These are phyloP conservation scores for Ophion costatus DNA, from an alignment of 2,888 invertebrate genomes.

Conservation along the genomic window DNA sequence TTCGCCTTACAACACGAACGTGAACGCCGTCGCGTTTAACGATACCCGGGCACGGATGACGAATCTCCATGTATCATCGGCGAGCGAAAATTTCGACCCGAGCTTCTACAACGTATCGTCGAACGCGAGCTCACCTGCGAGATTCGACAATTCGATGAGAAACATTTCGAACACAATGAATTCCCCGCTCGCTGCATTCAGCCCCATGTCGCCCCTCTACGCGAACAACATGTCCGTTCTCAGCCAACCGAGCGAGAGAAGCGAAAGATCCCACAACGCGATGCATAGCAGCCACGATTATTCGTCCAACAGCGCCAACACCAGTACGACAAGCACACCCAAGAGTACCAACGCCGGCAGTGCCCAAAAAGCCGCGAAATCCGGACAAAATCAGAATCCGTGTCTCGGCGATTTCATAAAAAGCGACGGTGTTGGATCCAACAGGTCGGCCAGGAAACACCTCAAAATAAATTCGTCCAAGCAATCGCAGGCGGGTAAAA, in stretches of 20 bases:
- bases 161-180: constrained; percentile 52
- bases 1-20: constrained; percentile 25
- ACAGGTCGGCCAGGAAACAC: constrained; percentile 51
- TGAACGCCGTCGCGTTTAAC: constrained; percentile 25
- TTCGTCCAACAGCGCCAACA: constrained; percentile 53
- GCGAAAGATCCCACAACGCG: constrained; percentile 42
- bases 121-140: constrained; percentile 62
- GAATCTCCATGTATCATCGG: constrained; percentile 31
- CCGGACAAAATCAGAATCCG: constrained; percentile 64
- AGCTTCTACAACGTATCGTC: constrained; percentile 54
- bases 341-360: constrained; percentile 50
- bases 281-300: constrained; percentile 33
- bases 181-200: constrained; percentile 57
- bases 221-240: constrained; percentile 50
- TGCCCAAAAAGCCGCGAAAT: constrained; percentile 67
- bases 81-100: constrained; percentile 49
- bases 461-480: constrained; percentile 52
- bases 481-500: constrained; percentile 39
- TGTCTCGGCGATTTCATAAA: constrained; percentile 75
- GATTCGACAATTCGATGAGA: constrained; percentile 56
- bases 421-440: constrained; percentile 61
- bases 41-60: constrained; percentile 44
- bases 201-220: constrained; percentile 70
- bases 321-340: constrained; percentile 55
- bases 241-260: not conserved